A percentile compares a stretch with the other conserved stretches of the same genome.
These are phyloP conservation scores for Drosophila fuyamai DNA, from an alignment of 1,140 invertebrate genomes.

Conservation along the genomic window DNA sequence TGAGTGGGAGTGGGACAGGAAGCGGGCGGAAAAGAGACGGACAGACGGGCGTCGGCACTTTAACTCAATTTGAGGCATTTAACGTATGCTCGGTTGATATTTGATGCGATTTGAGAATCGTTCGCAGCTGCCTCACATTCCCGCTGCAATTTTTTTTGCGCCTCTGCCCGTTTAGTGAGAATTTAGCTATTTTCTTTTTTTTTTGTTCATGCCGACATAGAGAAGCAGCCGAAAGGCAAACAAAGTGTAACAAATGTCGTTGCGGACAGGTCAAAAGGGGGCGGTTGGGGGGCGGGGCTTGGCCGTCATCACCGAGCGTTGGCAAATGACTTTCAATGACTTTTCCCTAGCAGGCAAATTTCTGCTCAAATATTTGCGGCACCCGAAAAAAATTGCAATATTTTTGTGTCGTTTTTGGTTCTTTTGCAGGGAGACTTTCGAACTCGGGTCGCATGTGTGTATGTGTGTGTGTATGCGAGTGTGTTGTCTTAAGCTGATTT, in stretches of 20 bases:
- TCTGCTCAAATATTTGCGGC: slow-evolving; percentile 67
- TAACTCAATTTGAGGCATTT: slow-evolving; percentile 84
- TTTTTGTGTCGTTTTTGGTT: slow-evolving; percentile 12
- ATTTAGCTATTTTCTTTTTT: slow-evolving; percentile 3
- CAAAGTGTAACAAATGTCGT: slow-evolving; percentile 81
- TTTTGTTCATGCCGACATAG: slow-evolving; percentile 1
- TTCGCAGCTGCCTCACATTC: slow-evolving; percentile 6
- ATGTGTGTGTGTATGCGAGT: slow-evolving; percentile 10
- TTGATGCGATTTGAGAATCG: slow-evolving; percentile 81
- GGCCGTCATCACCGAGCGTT: slow-evolving; percentile 14
- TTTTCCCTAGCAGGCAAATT: slow-evolving; percentile 52
- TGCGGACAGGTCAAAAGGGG: slow-evolving; percentile 33
- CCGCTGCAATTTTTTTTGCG: not conserved
- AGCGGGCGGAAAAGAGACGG: not conserved
- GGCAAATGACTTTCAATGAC: slow-evolving; percentile 78
- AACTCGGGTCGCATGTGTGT: not conserved
- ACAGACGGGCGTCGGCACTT: slow-evolving; percentile 70
- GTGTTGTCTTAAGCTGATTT: slow-evolving; percentile 82
- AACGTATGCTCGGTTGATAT: slow-evolving; percentile 84
- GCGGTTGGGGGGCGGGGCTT: not conserved
- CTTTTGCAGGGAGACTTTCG: slow-evolving; percentile 10
- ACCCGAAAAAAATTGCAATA: not conserved
- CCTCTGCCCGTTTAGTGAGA: slow-evolving; percentile 21
- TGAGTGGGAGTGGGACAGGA: not conserved
- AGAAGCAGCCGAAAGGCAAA: slow-evolving; percentile 69